Evolutionary conservation across 2,797 vertebrate genomes (phyloP), one percentile per base, ranked within the genome.

Genomic region (Picus viridis): DNA sequence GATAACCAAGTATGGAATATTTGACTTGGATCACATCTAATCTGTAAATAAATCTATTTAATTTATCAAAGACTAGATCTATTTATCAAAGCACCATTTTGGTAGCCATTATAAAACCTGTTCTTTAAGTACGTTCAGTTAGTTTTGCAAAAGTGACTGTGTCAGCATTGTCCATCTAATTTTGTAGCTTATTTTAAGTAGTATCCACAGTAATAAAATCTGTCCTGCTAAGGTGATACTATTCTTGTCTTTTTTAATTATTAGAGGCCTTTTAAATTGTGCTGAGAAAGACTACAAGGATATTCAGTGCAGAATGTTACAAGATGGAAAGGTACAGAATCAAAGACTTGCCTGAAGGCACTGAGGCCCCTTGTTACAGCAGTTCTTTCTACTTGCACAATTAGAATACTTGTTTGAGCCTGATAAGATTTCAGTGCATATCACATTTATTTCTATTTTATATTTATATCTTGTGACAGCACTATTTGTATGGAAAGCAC

Each of bases 371-470:
- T 92, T 95, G 93, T 91, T 91, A 89, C 51, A 88, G 82, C 47
- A 73, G 63, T 73, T 93, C 92, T 91, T 96, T 96, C 56, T 62
- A 93, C 89, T 93, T 51, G 83, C 54, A 94, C 80, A 93, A 86
- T 95, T 97, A 96, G 90, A 93, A 95, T 93, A 89, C 88, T 96
- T 96, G 85, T 88, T 88, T 92, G 85, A 97, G 86, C 41, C 51
- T 85, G 93, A 49, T 90, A 95, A 96, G 85, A 95, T 95, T 74
- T 88, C 89, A 89, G 79, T 61, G 78, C 57, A 80, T 88, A 92
- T 92, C 26, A 32, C 5, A 39, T 94, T 95, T 95, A 89, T 70
- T 97, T 95, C 85, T 94, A 92, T 93, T 95, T 92, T 70, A 91
- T 96, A 96, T 88, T 97, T 97, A 94, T 95, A 95, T 71, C 62